A percentile compares a stretch with the other conserved stretches of the same genome.
Conservation (phyloP, 1,140 invertebrate genomes). For the Drosophila pandora region DNA sequence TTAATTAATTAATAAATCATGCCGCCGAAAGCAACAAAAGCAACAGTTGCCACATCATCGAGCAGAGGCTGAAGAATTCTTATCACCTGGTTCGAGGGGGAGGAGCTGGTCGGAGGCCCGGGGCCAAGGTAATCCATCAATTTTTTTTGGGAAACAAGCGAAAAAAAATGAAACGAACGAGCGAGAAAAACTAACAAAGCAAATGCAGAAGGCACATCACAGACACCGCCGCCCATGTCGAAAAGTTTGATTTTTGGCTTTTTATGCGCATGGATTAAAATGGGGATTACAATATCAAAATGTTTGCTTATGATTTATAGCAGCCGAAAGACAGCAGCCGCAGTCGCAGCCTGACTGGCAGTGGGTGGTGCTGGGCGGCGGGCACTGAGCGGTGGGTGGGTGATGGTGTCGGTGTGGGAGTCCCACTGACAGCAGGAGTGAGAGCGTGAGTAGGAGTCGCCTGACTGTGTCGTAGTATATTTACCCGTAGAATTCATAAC, state of each 20-base stretch:
- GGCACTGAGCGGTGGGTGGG: constrained; percentile 19
- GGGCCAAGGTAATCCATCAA: constrained; percentile 79
- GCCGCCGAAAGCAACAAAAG: constrained; percentile 36
- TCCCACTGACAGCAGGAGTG: constrained; percentile 29
- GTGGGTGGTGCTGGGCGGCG: constrained; percentile 10
- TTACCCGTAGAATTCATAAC: constrained; percentile 33
- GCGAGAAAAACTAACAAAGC: constrained; percentile 58
- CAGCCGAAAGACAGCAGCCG: constrained; percentile 65
- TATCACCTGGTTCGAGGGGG: constrained; percentile 46
- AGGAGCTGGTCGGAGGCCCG: constrained; percentile 10
- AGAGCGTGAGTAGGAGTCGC: constrained; percentile 33
- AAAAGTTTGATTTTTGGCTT: constrained; percentile 83
- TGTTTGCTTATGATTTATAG: constrained; percentile 83
- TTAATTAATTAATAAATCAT: constrained; percentile 83
- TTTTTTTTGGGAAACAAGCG: constrained; percentile 56
- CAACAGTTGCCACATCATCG: constrained; percentile 63
- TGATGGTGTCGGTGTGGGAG: constrained; percentile 8
- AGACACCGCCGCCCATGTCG: constrained; percentile 78
- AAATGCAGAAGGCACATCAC: constrained; percentile 71
- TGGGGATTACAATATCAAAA: constrained; percentile 84
- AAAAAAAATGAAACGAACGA: constrained; percentile 51
- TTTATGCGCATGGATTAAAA: constrained; percentile 83
- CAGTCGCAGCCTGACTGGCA: constrained; percentile 14
- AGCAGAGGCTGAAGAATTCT: constrained; percentile 38
- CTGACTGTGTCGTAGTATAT: constrained; percentile 39